These are phyloP conservation scores for Porites evermanni DNA, from an alignment of 92 coral and sea anemone genomes.

Conservation along the genomic window DNA sequence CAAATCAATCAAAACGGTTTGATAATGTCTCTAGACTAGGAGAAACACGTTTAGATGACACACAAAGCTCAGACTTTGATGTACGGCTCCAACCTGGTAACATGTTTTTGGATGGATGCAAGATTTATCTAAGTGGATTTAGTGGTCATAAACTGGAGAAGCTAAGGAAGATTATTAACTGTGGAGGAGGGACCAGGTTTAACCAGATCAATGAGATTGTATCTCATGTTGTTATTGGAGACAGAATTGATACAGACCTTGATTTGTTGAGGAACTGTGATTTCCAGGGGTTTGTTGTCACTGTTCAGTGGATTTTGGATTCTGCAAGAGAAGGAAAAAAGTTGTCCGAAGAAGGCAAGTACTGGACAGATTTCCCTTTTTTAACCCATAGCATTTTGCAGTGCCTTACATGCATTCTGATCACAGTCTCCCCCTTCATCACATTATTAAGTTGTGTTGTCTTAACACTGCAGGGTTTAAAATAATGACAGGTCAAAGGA, in stretches of 20 bases:
- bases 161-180: conserved; percentile 83
- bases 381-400: too few species aligned
- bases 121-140: conserved; percentile 90
- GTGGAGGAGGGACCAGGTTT: conserved; percentile 96
- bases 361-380: neutral
- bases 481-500: too few species aligned
- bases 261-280: conserved; percentile 74
- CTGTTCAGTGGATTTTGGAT: conserved; percentile 89
- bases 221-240: conserved; percentile 91
- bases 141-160: conserved; percentile 76
- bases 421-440: too few species aligned
- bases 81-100: conserved; percentile 76
- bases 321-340: conserved; percentile 83
- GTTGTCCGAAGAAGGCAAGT: conserved; percentile 85
- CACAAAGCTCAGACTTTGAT: conserved; percentile 66
- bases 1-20: conserved; percentile 38
- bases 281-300: conserved; percentile 82
- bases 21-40: conserved; percentile 23
- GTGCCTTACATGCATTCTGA: too few species aligned
- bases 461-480: too few species aligned
- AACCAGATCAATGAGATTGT: conserved; percentile 92
- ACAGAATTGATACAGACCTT: conserved; percentile 64
- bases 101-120: conserved; percentile 96
- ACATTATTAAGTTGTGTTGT: too few species aligned
- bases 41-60: conserved; percentile 34